These are phyloP conservation scores for Elysia crispata DNA, from an alignment of 2,888 invertebrate species.

Conservation along the genomic window DNA sequence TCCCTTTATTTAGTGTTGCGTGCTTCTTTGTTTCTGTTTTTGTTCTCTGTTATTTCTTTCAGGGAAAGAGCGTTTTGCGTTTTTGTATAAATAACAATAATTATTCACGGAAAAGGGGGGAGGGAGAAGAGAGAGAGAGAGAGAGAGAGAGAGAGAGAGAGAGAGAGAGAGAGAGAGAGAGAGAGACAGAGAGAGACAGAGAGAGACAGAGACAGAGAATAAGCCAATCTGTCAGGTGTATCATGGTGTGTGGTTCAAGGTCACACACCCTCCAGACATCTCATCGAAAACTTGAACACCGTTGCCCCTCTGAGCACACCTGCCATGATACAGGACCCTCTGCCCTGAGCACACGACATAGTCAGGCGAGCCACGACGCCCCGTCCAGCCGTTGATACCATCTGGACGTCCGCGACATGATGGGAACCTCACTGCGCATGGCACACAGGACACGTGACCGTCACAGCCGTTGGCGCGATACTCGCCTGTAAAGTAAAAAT, in stretches of 20 bases:
- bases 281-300: slow-evolving; percentile 40
- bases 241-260: too few species aligned
- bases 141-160: slow-evolving; percentile 12
- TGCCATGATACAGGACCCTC: slow-evolving; percentile 43
- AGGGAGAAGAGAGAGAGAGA: slow-evolving; percentile 3
- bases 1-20: too few species aligned
- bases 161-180: slow-evolving; percentile 29
- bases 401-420: slow-evolving; percentile 47
- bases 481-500: too few species aligned
- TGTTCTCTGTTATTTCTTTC: too few species aligned
- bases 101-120: too few species aligned
- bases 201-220: background rate
- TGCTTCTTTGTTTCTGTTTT: too few species aligned
- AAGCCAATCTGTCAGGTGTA: too few species aligned
- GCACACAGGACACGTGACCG: slow-evolving; percentile 42
- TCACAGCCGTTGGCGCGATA: slow-evolving; percentile 45
- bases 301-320: slow-evolving; percentile 35
- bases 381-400: slow-evolving; percentile 51
- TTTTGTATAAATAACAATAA: too few species aligned
- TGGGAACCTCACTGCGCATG: slow-evolving; percentile 49
- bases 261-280: slow-evolving; percentile 19
- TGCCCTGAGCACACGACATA: slow-evolving; percentile 49
- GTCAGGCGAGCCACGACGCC: slow-evolving; percentile 45
- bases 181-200: background rate
- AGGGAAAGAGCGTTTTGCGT: too few species aligned